phyloP scores from a whole-genome alignment of 2,113 vertebrate genomes.

The Tragulus kanchil region DNA sequence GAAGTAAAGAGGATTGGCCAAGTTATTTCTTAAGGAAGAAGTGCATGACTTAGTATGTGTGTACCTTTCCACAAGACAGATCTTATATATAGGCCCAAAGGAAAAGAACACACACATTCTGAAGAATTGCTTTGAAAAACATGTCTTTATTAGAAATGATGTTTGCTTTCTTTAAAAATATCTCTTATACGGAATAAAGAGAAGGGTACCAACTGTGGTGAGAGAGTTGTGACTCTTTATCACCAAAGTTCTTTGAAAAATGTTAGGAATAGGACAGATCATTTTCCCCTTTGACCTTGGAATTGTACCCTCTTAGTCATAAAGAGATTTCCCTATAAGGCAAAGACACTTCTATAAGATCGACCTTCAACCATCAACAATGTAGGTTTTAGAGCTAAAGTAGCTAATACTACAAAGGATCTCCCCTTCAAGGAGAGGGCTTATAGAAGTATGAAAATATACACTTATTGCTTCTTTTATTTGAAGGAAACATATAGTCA shows the following conservation, averaged over 20 bases:
- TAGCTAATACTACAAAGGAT: not conserved
- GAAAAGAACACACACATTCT: not conserved
- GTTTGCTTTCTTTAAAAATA: slow-evolving; percentile 9
- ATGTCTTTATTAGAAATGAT: not conserved
- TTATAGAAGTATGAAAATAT: not conserved
- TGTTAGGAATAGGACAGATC: not conserved
- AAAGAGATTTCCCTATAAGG: not conserved
- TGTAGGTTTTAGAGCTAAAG: not conserved
- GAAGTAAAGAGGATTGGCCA: not conserved
- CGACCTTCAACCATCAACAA: not conserved
- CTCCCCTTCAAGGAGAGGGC: not conserved
- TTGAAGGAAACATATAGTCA: not conserved
- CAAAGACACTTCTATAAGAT: not conserved
- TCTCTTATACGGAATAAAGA: not conserved
- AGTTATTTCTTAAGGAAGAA: not conserved
- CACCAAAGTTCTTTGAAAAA: not conserved
- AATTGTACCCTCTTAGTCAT: not conserved
- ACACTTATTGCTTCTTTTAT: not conserved
- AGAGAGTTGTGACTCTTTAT: not conserved
- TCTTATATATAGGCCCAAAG: not conserved
- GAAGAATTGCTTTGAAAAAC: not conserved
- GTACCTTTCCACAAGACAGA: not conserved
- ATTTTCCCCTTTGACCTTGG: not conserved
- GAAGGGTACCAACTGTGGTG: not conserved
- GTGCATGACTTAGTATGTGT: not conserved